Conservation (phyloP, 2,113 vertebrate genomes). For the Nipponia nippon region DNA sequence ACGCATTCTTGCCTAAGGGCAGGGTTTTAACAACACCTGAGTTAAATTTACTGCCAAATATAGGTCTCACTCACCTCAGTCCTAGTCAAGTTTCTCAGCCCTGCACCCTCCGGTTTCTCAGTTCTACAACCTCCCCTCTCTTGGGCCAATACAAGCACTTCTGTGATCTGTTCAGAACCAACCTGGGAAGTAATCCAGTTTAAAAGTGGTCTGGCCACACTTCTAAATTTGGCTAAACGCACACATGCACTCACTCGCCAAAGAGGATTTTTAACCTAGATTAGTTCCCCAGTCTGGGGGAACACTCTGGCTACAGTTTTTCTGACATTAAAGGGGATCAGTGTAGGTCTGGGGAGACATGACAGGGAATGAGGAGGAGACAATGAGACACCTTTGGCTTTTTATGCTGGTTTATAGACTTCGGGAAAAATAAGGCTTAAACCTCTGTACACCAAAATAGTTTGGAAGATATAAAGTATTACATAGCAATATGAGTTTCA, state of each 20-base stretch:
- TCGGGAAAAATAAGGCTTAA: neutral
- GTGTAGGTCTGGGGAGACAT: neutral
- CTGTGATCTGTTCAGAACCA: neutral
- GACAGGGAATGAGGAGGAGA: neutral
- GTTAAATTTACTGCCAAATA: neutral
- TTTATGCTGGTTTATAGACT: neutral
- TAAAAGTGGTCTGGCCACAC: neutral
- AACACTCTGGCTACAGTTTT: neutral
- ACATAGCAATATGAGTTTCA: neutral
- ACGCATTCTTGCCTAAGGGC: neutral
- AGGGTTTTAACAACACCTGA: neutral
- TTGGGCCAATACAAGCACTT: neutral
- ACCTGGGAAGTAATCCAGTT: neutral
- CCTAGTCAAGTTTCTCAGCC: neutral
- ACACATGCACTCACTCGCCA: rapidly evolving
- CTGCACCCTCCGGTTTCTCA: neutral
- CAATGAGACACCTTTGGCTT: neutral
- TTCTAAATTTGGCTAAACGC: neutral
- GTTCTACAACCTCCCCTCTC: neutral
- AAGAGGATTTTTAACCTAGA: neutral
- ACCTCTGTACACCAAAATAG: neutral
- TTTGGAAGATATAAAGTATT: neutral
- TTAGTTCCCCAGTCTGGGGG: neutral
- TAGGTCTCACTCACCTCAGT: neutral
- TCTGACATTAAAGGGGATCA: neutral